Base-by-base conservation (phyloP, 2,888 invertebrate genomes). In the Ferrisia virgata region DNA sequence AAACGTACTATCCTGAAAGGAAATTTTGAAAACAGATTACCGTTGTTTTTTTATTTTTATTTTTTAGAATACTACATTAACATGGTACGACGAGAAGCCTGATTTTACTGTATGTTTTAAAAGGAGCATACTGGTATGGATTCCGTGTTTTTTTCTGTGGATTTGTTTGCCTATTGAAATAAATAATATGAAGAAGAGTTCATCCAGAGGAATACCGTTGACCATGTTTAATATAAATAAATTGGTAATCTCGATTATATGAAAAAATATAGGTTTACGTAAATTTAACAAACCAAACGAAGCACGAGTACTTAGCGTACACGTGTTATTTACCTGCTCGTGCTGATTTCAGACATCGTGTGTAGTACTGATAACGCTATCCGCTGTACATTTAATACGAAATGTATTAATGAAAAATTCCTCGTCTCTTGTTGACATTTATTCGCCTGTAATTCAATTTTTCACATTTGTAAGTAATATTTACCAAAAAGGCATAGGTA, bases 361-460 rank as follows among this genome's bases (percentile, higher is more conserved):
- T 4, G 15, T 33, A 6, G n/a, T 72, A 13, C 5, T 72, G 25
- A 33, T 72, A 28, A 72, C 33, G 33, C 13, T 72, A 15, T 33
- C 72, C 3, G 28, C 33, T 6, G n/a, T 33, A 13, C 6, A n/a
- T 33, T 31, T 72, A 2, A 3, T 72, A 15, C 28, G 72, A 72
- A 72, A n/a, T 31, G n/a, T 72, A 31, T 31, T 33, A 22, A 22
- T 58, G 31, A 33, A 33, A 1, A 9, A 72, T 31, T 33, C 72
- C 1, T 5, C 72, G 11, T 6, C n/a, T 31, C 72, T 25, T 0
- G 72, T 72, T n/a, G 72, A 72, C 33, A 72, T 72, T 72, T 72
- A 72, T 33, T 72, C 72, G 13, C 72, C 72, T 31, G 33, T 72
- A 72, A 72, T 72, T 33, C 72, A 72, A 33, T n/a, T 72, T 72